These are phyloP conservation scores for Pycnonotus jocosus DNA, from an alignment of 2,113 vertebrate genomes.

Conservation along the genomic window DNA sequence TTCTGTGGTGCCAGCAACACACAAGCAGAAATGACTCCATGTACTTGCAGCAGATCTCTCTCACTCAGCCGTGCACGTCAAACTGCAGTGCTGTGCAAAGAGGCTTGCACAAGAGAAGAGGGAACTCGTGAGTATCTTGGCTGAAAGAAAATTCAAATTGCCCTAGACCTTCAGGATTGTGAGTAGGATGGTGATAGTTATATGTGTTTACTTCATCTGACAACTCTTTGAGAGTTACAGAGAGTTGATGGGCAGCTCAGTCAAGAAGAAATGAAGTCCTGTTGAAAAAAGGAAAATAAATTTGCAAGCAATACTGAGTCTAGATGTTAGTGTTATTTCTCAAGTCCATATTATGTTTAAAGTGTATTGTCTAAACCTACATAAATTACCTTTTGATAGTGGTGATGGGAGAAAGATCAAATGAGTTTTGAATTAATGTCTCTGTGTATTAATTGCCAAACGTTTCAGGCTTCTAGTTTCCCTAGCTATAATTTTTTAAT, in stretches of 20 bases:
- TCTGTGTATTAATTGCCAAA: background rate
- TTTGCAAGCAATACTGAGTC: background rate
- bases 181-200: background rate
- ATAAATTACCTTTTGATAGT: background rate
- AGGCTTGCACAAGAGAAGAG: background rate
- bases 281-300: background rate
- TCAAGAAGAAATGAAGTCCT: background rate
- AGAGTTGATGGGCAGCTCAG: background rate
- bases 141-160: background rate
- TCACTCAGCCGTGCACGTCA: background rate
- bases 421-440: background rate
- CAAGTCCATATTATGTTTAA: background rate
- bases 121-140: background rate
- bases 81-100: background rate
- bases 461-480: background rate
- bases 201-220: background rate
- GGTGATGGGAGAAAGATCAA: background rate
- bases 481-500: background rate
- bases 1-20: background rate
- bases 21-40: background rate
- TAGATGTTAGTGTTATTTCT: background rate
- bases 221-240: background rate
- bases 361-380: background rate
- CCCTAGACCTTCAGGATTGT: background rate
- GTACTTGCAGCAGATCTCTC: background rate